Base-by-base conservation (phyloP, 2,797 vertebrate species). In the Limnodromus scolopaceus region DNA sequence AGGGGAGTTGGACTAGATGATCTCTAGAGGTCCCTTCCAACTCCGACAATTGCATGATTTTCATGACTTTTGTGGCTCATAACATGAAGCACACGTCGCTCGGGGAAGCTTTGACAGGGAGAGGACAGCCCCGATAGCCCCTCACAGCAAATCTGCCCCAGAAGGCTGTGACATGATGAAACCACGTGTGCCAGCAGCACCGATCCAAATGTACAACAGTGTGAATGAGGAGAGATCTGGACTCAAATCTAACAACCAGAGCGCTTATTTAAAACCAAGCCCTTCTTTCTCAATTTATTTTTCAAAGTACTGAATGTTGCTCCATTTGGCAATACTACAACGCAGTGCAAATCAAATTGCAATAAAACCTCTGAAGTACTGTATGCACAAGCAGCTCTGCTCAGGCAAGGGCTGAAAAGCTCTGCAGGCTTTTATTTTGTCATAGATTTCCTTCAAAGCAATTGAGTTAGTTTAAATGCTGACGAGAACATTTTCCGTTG, bases 361-460 rank as follows among this genome's bases (percentile, higher is more conserved):
- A 78, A 85, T 17, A 74, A 45, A 90, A 84, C 18, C 32, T 71
- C 61, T 70, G 61, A 70, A 87, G 72, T 58, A 38, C 60, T 38
- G 19, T 43, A 63, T 7, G 36, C 54, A 55, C 70, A 88, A 70
- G 74, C 54, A 84, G 54, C 34, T 76, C 58, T 68, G 53, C 39
- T 89, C 46, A 88, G 77, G 77, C 38, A 23, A 88, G 55, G 14
- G 24, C 58, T 53, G 46, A 76, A 92, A 84, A 90, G 58, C 39
- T 57, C 66, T 45, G 48, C 81, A 49, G 63, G 68, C 32, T 70
- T 64, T 41, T 79, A 53, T 74, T 92, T 69, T 80, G 80, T 74
- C 58, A 64, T 36, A 72, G 72, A 84, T 93, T 79, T 84, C 63
- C 90, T 89, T 81, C 66, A 84, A 93, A 88, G 46, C 36, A 84